A percentile compares a stretch with the other conserved stretches of the same genome.
These are phyloP conservation scores for Ctenochaetus hawaiiensis DNA, from an alignment of 2,797 vertebrate species.

Conservation along the genomic window DNA sequence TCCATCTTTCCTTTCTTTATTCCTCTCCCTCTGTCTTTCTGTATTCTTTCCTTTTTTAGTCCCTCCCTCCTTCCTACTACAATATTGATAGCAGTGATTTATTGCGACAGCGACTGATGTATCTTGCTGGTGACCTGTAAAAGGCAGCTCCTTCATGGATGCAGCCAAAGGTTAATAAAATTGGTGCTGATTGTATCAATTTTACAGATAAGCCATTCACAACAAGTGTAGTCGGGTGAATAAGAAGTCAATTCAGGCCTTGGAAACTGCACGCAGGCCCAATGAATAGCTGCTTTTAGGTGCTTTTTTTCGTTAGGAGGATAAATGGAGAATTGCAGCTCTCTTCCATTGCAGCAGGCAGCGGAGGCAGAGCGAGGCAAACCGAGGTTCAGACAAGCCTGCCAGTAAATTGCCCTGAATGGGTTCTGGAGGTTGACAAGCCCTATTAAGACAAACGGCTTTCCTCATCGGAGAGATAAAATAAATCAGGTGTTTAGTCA, in stretches of 20 bases:
- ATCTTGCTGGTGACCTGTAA: constrained; percentile 69
- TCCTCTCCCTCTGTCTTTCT: background rate
- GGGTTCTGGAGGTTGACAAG: constrained; percentile 97
- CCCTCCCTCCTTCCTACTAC: constrained; percentile 10
- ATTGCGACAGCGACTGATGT: constrained; percentile 64
- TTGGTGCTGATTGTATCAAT: constrained; percentile 95
- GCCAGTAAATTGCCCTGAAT: constrained; percentile 98
- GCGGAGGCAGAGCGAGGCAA: constrained; percentile 78
- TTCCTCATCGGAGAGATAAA: constrained; percentile 99
- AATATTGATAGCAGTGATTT: constrained; percentile 71
- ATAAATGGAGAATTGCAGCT: constrained; percentile 96
- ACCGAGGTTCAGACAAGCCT: constrained; percentile 85
- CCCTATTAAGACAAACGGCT: constrained; percentile 99
- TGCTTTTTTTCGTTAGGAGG: constrained; percentile 86
- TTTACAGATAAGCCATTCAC: constrained; percentile 99
- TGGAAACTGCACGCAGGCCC: constrained; percentile 91
- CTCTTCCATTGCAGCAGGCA: constrained; percentile 91
- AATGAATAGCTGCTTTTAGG: constrained; percentile 97
- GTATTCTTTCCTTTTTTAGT: background rate
- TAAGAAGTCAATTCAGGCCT: constrained; percentile 97
- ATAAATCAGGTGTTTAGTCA: constrained; percentile 99
- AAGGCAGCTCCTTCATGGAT: constrained; percentile 76
- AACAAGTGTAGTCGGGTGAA: constrained; percentile 95
- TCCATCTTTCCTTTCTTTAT: background rate
- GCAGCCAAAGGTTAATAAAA: constrained; percentile 98